Evolutionary conservation across 2,797 vertebrate genomes (phyloP).

Genomic region (Clarias platycephalus): DNA sequence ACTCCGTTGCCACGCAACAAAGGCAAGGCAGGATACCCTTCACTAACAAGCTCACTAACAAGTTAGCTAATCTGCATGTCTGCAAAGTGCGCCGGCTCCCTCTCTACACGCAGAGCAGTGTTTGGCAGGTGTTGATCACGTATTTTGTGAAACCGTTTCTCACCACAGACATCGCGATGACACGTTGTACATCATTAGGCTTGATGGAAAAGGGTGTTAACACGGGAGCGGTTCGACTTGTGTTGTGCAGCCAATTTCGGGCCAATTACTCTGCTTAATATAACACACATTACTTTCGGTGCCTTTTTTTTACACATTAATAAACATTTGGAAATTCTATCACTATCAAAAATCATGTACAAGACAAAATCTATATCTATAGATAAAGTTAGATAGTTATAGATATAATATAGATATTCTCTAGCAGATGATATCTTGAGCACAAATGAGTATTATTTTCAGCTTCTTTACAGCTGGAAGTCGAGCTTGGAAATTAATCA

Average conservation of each 20-base stretch:
- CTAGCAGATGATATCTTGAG: neutral
- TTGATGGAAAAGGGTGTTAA: neutral
- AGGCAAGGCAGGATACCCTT: conserved; percentile 1
- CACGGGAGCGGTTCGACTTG: neutral
- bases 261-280: conserved; percentile 15
- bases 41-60: conserved; percentile 37
- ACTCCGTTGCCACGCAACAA: conserved; percentile 40
- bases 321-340: conserved; percentile 10
- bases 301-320: neutral
- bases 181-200: conserved; percentile 15
- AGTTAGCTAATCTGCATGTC: conserved; percentile 10
- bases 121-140: conserved; percentile 8
- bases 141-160: neutral
- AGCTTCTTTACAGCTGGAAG: neutral
- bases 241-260: neutral
- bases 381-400: no score
- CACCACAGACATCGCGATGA: neutral
- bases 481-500: no score
- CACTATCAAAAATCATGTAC: neutral
- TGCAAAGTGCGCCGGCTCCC: neutral
- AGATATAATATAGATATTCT: neutral
- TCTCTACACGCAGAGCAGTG: neutral
- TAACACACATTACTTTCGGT: conserved; percentile 25
- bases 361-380: no score
- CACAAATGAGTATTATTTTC: neutral